These are phyloP conservation scores for Podargus strigoides DNA, from an alignment of 2,797 vertebrate species.

Conservation along the genomic window DNA sequence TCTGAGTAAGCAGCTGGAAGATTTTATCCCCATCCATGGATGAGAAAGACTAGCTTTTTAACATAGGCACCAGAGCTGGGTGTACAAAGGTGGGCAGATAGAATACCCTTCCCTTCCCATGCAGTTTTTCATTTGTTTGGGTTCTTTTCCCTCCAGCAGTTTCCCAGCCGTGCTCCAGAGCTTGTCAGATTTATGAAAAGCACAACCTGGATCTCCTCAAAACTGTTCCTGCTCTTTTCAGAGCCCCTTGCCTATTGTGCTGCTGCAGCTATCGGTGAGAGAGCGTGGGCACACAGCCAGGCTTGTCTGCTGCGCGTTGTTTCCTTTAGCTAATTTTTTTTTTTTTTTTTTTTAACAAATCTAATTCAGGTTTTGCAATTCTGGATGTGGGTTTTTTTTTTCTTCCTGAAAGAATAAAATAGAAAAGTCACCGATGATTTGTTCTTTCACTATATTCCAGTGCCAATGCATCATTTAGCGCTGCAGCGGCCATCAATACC, in stretches of 20 bases:
- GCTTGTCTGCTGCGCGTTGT: neutral
- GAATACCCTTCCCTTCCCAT: neutral
- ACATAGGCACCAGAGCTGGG: neutral
- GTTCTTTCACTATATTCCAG: conserved; percentile 57
- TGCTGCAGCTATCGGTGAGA: neutral
- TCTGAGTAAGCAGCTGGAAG: neutral
- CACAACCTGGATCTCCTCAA: neutral
- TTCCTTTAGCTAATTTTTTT: conserved; percentile 29
- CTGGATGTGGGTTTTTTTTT: neutral
- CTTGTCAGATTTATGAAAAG: neutral
- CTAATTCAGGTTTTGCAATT: conserved; percentile 9
- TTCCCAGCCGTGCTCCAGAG: neutral
- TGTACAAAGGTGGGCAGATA: neutral
- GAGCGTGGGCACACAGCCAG: neutral
- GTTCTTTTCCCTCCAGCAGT: neutral
- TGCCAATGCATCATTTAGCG: conserved; percentile 52
- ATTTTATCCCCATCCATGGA: neutral
- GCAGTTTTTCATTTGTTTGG: neutral
- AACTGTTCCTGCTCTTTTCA: neutral
- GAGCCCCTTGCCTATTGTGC: neutral
- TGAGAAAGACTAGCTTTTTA: neutral
- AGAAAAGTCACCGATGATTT: conserved; percentile 46
- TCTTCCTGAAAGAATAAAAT: conserved; percentile 25
- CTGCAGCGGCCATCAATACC: conserved; percentile 65
- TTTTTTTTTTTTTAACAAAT: conserved; percentile 37